Evolutionary conservation across 1,140 invertebrate genomes (phyloP), one percentile per base, ranked within the genome.

Genomic region (Geopemphigus sp.): DNA sequence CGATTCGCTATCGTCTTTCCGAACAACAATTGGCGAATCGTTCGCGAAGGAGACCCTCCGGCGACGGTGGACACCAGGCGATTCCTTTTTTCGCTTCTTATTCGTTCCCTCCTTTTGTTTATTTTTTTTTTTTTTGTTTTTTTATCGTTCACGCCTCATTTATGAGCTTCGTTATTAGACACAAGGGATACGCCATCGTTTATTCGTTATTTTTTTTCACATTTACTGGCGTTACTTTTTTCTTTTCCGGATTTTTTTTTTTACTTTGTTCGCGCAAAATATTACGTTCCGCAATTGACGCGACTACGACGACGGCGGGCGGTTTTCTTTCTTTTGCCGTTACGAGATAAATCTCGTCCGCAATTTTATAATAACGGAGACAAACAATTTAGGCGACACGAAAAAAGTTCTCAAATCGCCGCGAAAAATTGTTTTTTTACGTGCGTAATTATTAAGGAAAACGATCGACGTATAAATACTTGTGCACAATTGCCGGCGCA

Each of bases 71-170:
- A 61, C 59, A 61, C 19, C 5, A 24, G 59, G 12, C 3, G n/a
- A 17, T 59, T 10, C 22, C 22, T 61, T 61, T 26, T 61, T 61
- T 61, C 15, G 26, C 19, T 61, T 61, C 19, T 53, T 50, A 32
- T 47, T 53, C n/a, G n/a, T n/a, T n/a, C n/a, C n/a, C n/a, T n/a
- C n/a, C n/a, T 19, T 50, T 53, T 19, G 19, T 50, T 53, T 53
- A 24, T 66, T 26, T 14, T 4, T 6, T 53, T 24, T 6, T 32
- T 1, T 17, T 66, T 45, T 64, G 17, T 17, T 39, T 64, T 70
- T 66, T 68, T 47, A 70, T 70, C 66, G 66, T 70, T 50, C 24
- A 72, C 68, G 45, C 68, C 47, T 72, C 47, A 17, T 1, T 53
- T 72, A 39, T 39, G 50, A 24, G 22, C 47, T 72, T 19, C 10